phyloP scores from a whole-genome alignment of 2,797 vertebrate genomes.

The Scarus forsteni region DNA sequence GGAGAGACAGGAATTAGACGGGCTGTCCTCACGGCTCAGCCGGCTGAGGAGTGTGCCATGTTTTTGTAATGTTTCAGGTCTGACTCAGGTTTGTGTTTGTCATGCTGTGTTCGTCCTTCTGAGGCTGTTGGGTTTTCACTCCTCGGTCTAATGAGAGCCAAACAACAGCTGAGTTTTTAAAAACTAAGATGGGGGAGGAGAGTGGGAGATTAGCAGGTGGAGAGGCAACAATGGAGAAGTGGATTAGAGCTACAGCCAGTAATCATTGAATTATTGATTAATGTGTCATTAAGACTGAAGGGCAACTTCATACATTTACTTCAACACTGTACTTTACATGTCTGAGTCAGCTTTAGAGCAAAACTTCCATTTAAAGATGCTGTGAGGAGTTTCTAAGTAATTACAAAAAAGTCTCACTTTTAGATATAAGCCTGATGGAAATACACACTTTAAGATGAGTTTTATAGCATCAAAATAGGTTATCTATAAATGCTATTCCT shows the following conservation, averaged over 20 bases:
- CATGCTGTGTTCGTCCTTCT: neutral
- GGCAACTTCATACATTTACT: conserved; percentile 10
- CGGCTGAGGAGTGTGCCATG: conserved; percentile 9
- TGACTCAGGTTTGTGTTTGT: conserved; percentile 37
- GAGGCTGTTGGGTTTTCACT: neutral
- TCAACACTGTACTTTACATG: neutral
- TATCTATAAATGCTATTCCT: too few species aligned
- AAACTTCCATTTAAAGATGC: too few species aligned
- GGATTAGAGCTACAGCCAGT: conserved; percentile 6
- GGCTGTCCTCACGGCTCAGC: conserved; percentile 38
- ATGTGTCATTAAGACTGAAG: conserved; percentile 12
- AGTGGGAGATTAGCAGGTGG: conserved; percentile 30
- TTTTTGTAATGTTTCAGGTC: conserved; percentile 45
- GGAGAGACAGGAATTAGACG: conserved; percentile 60
- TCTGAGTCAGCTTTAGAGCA: too few species aligned
- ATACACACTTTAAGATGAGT: too few species aligned
- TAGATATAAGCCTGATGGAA: too few species aligned
- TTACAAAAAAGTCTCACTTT: too few species aligned
- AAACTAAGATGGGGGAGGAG: conserved; percentile 45
- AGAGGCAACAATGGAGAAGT: conserved; percentile 21
- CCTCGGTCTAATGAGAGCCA: conserved; percentile 54
- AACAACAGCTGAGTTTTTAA: conserved; percentile 62
- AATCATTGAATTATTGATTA: conserved; percentile 32
- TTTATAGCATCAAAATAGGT: too few species aligned
- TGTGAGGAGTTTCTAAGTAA: too few species aligned